Base-by-base conservation (phyloP, 2,888 invertebrate species). In the Anarsia innoxiella region DNA sequence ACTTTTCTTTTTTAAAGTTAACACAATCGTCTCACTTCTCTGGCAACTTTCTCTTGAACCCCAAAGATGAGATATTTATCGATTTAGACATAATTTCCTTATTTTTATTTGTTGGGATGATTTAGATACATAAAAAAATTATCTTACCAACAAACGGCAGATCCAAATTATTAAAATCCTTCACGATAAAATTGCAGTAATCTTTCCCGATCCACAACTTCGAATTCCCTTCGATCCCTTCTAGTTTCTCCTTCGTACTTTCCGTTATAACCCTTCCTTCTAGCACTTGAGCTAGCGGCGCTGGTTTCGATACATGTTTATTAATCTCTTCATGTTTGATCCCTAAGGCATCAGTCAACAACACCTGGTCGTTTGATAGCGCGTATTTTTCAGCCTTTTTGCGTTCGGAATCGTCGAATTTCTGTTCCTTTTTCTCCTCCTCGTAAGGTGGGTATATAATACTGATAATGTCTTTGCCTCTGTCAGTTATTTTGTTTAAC, bases 171-270 rank as follows among this genome's bases (percentile, higher is more conserved):
- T 90, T 91, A 69, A 97, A 96, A 77, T 98, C 98, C 69, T 97
- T 96, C 42, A 95, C 93, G 46, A 98, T 97, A 67, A 97, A 97
- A 79, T 98, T 98, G 0, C 92, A 92, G 60, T 98, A 98, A 67
- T 98, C 97, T 74, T 98, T 98, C 40, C 97, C 97, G 31, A 96
- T 90, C 97, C 97, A 98, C 36, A 94, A 82, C 62, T 96, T 96
- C 0, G 93, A 90, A 36, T 91, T 91, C 1, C 93, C 93, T 53
- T 90, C 88, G 0, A 74, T 50, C 0, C 63, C 73, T 41, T 79
- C 75, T 40, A 75, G 36, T 0, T 53, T 66, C 25, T 74, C 67
- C 26, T 73, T 76, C 0, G 74, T 75, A 10, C 51, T 66, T 19
- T 78, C 82, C 0, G 83, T 84, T 8, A 66, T 71, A 1, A 64